Evolutionary conservation across 2,797 vertebrate species (phyloP).

Genomic region (Enoplosus armatus): DNA sequence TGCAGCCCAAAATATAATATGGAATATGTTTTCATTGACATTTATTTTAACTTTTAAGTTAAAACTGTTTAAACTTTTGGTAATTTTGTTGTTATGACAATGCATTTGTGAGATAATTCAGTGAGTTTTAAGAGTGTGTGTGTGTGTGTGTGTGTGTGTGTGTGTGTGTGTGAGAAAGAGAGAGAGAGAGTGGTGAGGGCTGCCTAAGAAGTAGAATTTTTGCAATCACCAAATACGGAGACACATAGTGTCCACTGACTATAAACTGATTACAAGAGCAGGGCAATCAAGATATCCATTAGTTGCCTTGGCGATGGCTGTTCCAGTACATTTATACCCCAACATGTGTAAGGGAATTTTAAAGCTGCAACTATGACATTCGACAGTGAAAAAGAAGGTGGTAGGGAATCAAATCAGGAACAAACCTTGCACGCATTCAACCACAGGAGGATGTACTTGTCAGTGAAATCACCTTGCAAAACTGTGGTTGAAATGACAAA

Average conservation of each 20-base stretch:
- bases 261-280: neutral
- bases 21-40: too few species aligned
- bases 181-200: too few species aligned
- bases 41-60: too few species aligned
- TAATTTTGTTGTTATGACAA: neutral
- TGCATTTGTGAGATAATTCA: neutral
- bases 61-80: too few species aligned
- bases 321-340: neutral
- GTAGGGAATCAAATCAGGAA: neutral
- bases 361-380: neutral
- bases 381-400: neutral
- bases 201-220: neutral
- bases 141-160: neutral
- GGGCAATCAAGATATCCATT: neutral
- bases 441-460: neutral
- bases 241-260: neutral
- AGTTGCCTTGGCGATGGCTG: slow-evolving; percentile 1
- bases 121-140: neutral
- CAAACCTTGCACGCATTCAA: neutral
- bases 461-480: neutral
- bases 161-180: too few species aligned
- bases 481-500: neutral
- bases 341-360: neutral
- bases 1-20: too few species aligned
- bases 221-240: neutral